Conservation (phyloP, 1,140 invertebrate genomes). For the Trichogramma pretiosum region DNA sequence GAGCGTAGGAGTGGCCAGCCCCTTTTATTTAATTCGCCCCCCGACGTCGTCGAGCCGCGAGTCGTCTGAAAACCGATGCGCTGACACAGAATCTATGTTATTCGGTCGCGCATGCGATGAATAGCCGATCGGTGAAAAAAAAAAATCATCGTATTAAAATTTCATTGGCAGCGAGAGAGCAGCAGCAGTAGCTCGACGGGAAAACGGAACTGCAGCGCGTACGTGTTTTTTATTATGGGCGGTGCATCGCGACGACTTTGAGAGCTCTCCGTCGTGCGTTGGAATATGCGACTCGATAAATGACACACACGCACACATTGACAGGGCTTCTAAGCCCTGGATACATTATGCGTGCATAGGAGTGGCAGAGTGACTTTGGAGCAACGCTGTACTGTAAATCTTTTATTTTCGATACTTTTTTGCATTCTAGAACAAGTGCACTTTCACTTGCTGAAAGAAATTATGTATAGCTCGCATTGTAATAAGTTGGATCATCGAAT, state of each 20-base stretch:
- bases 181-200: constrained; percentile 13
- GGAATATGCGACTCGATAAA: too few relatives aligned
- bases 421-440: too few relatives aligned
- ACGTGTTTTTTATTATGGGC: constrained; percentile 6
- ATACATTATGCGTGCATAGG: too few relatives aligned
- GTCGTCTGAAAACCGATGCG: neutral
- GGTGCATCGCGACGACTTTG: constrained; percentile 5
- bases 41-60: neutral
- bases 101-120: constrained; percentile 44
- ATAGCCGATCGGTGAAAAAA: constrained; percentile 40
- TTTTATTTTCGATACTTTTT: too few relatives aligned
- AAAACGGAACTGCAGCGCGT: constrained; percentile 26
- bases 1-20: constrained; percentile 42
- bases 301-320: too few relatives aligned
- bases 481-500: too few relatives aligned
- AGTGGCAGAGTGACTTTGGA: too few relatives aligned
- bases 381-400: too few relatives aligned
- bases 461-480: too few relatives aligned
- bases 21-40: constrained; percentile 47
- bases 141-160: constrained; percentile 45
- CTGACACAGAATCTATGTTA: constrained; percentile 41
- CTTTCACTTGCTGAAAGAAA: too few relatives aligned
- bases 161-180: constrained; percentile 32
- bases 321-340: too few relatives aligned
- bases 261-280: too few relatives aligned